These are phyloP conservation scores for Habrosyne pyritoides DNA, from an alignment of 2,888 invertebrate species.

Conservation along the genomic window DNA sequence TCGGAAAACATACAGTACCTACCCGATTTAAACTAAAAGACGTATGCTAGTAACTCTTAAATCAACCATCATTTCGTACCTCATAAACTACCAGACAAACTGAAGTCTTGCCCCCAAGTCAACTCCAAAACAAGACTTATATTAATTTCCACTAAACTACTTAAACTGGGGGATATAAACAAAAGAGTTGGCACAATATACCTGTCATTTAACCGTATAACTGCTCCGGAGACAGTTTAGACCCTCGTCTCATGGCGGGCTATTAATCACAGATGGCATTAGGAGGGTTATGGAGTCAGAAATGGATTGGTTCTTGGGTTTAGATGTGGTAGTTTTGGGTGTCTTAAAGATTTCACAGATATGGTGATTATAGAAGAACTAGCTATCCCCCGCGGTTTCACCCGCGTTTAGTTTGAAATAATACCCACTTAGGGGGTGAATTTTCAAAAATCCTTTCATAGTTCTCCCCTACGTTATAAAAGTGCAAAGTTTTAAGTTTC, in stretches of 20 bases:
- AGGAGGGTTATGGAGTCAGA: slow-evolving; percentile 17
- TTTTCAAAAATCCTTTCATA: no score
- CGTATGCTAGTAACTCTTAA: not conserved
- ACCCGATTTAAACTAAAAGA: no score
- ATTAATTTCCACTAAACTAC: slow-evolving; percentile 15
- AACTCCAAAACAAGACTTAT: slow-evolving; percentile 12
- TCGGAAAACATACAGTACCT: no score
- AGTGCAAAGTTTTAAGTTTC: no score
- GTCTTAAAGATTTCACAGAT: no score
- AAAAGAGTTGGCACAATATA: slow-evolving; percentile 52
- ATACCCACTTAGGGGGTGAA: no score
- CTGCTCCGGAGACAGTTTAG: slow-evolving; percentile 33
- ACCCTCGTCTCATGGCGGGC: slow-evolving; percentile 57
- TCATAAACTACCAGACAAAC: no score
- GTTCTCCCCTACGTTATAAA: no score
- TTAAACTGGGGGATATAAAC: slow-evolving; percentile 21
- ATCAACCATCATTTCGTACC: not conserved
- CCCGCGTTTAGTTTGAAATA: no score
- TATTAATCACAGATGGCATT: slow-evolving; percentile 62
- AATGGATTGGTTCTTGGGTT: not conserved
- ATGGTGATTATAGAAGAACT: no score
- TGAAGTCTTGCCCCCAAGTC: no score
- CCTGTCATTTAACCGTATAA: slow-evolving; percentile 43
- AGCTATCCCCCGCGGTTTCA: no score
- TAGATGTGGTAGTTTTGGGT: slow-evolving; percentile 25